Base-by-base conservation (phyloP, 1,140 invertebrate genomes). In the Eriosoma lanigerum region DNA sequence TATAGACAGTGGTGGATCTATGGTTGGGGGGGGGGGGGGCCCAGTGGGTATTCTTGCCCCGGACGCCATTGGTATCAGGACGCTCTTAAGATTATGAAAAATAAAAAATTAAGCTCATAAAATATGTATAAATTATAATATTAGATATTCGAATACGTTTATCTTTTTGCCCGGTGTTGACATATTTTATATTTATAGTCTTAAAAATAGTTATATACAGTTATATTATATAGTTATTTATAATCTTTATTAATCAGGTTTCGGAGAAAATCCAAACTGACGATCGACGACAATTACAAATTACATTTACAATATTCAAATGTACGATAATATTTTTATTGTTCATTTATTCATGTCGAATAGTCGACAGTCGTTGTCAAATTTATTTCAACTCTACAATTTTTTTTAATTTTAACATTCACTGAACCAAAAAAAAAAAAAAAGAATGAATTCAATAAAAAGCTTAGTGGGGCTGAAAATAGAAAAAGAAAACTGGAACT, bases 381-480 rank as follows among this genome's bases (percentile, higher is more conserved):
- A 13, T 24, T 32, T 26, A 62, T 62, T 62, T 62, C 15, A 26
- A 26, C 29, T 26, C 15, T 1, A 62, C 0, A 29, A 29, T 32
- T 15, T 62, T 60, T 62, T 26, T 62, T 62, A 10, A 68, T n/a
- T 32, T 66, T n/a, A n/a, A n/a, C n/a, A n/a, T n/a, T n/a, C n/a
- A n/a, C n/a, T n/a, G n/a, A n/a, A n/a, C n/a, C n/a, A n/a, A n/a
- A n/a, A n/a, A n/a, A 66, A 44, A 66, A 66, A 66, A n/a, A 66
- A 8, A 66, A 38, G 19, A 44, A 19, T 15, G n/a, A 38, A 38
- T 66, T 3, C 32, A 64, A 46, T 5, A 68, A 68, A 68, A 68
- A n/a, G 19, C 64, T 68, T 13, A 68, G 38, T 68, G 38, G 38
- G 38, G 64, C 38, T 68, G 38, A 68, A 68, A 68, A 46, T 68